Percentiles rank a stretch among this genome's conserved stretches.
These are phyloP conservation scores for Aromia moschata DNA, from an alignment of 2,888 invertebrate genomes.

Conservation along the genomic window DNA sequence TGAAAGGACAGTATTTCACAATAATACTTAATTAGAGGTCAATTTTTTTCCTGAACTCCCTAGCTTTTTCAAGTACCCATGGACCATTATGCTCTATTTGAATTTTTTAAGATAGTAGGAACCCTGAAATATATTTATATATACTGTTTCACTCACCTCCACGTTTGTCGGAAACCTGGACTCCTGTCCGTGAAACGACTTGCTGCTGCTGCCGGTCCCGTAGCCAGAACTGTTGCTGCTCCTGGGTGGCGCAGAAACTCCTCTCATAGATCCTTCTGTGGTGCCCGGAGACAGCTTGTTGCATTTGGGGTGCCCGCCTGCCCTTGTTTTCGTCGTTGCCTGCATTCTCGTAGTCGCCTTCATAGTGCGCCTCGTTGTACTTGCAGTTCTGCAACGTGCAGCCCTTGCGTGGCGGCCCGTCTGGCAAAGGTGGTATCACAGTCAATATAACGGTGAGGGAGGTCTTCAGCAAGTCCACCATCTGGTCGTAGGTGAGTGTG, in stretches of 20 bases:
- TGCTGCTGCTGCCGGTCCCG: conserved; percentile 76
- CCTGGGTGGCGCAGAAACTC: conserved; percentile 79
- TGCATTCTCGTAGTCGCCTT: conserved; percentile 76
- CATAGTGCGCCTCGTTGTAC: conserved; percentile 69
- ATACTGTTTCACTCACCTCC: conserved; percentile 60
- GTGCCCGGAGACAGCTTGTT: conserved; percentile 68
- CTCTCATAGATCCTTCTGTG: conserved; percentile 78
- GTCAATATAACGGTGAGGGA: conserved; percentile 87
- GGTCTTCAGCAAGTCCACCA: conserved; percentile 91
- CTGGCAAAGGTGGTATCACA: conserved; percentile 78
- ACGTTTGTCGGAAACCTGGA: conserved; percentile 58
- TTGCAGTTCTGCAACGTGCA: conserved; percentile 73
- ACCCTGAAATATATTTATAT: too few relatives aligned
- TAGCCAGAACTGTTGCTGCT: conserved; percentile 84
- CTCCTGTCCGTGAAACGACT: conserved; percentile 59
- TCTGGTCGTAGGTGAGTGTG: conserved; percentile 89
- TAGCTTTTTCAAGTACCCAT: too few relatives aligned
- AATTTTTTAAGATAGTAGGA: too few relatives aligned
- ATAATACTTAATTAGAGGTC: too few relatives aligned
- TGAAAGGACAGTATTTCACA: too few relatives aligned
- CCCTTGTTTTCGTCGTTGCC: conserved; percentile 57
- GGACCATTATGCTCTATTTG: too few relatives aligned
- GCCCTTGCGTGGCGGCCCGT: conserved; percentile 75
- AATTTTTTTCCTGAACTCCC: too few relatives aligned
- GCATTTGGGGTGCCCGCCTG: conserved; percentile 63